Percentiles rank a stretch among this genome's conserved stretches.
phyloP scores from a whole-genome alignment of 2,888 invertebrate genomes.

The Latrodectus elegans region DNA sequence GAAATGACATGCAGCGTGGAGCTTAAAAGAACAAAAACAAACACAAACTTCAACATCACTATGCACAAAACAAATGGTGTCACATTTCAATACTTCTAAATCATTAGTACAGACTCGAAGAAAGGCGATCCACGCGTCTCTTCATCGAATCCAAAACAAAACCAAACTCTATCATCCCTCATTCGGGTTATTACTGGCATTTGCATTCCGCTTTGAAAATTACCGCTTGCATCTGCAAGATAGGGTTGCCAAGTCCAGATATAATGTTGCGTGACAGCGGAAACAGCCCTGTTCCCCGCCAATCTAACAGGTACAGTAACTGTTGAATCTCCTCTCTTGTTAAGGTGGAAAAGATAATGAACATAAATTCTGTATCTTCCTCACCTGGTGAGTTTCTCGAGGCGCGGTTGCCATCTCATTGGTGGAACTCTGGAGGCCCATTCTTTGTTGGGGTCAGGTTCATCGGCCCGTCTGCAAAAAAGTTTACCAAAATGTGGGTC shows the following conservation, averaged over 20 bases:
- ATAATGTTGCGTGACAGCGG: conserved; percentile 23
- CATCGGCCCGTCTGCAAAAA: conserved; percentile 60
- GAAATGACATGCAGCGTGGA: conserved; percentile 10
- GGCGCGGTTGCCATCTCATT: conserved; percentile 47
- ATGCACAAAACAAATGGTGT: neutral
- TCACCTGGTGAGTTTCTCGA: conserved; percentile 23
- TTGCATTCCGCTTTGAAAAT: conserved; percentile 42
- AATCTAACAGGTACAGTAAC: conserved; percentile 14
- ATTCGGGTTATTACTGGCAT: conserved; percentile 13
- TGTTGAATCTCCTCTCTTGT: neutral
- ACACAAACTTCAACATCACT: conserved; percentile 9
- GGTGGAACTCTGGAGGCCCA: conserved; percentile 28
- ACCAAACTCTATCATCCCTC: neutral
- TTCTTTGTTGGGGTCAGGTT: conserved; percentile 61
- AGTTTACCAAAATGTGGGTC: conserved; percentile 36
- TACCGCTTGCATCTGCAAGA: conserved; percentile 9
- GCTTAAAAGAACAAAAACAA: conserved; percentile 30
- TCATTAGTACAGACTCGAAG: neutral
- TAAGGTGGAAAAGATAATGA: neutral
- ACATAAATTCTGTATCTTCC: conserved; percentile 6
- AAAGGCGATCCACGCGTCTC: neutral
- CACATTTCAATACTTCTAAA: conserved; percentile 15
- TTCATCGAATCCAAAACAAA: conserved; percentile 11
- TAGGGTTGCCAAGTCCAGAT: conserved; percentile 37
- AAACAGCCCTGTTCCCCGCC: conserved; percentile 22